Conservation (phyloP, 2,113 vertebrate genomes). For the Elephas maximus region DNA sequence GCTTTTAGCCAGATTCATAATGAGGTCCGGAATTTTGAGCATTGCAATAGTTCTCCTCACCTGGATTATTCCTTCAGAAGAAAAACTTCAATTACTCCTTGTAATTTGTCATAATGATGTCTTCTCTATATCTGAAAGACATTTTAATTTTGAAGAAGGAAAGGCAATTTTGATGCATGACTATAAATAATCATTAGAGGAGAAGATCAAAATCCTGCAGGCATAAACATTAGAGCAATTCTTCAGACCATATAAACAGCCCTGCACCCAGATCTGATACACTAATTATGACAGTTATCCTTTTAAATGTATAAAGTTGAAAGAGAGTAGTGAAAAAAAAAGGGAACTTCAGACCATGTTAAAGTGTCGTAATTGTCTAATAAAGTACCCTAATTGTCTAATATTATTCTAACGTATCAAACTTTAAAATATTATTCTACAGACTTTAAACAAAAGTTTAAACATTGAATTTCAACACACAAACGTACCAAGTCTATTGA, state of each 20-base stretch:
- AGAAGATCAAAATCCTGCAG: neutral
- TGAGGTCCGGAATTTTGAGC: neutral
- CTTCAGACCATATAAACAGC: neutral
- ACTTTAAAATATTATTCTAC: neutral
- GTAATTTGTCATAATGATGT: neutral
- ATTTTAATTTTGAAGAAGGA: neutral
- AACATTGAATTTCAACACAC: constrained; percentile 67
- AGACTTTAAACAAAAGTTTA: constrained; percentile 9
- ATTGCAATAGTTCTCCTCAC: neutral
- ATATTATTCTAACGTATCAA: neutral
- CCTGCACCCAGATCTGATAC: neutral
- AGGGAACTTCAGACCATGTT: neutral
- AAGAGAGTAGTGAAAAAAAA: neutral
- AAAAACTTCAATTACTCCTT: neutral
- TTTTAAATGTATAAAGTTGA: neutral
- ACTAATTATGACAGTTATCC: neutral
- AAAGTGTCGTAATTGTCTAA: neutral
- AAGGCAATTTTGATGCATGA: neutral
- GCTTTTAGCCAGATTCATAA: neutral
- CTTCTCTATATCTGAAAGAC: neutral
- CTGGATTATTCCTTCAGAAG: neutral
- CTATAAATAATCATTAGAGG: neutral
- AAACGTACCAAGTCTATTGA: neutral
- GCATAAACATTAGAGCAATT: neutral
- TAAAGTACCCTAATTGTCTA: neutral